Percentiles rank a stretch among this genome's conserved stretches.
phyloP scores from a whole-genome alignment of 1,140 invertebrate species.

The Apocrypta bakeri region DNA sequence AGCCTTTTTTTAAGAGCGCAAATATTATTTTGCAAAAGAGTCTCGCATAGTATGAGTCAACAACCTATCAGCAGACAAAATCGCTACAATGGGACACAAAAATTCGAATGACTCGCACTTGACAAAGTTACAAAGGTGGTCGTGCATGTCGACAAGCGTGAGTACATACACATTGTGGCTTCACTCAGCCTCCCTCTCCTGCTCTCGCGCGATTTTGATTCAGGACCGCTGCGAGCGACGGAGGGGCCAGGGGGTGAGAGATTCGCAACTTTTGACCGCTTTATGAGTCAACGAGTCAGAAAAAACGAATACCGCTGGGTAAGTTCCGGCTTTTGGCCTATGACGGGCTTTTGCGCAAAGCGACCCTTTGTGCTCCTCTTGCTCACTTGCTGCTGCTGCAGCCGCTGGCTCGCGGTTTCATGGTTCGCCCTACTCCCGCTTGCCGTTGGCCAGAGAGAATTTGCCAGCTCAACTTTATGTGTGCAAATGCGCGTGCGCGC shows the following conservation, averaged over 20 bases:
- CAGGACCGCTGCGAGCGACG: background rate
- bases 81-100: too few relatives aligned
- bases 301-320: slow-evolving; percentile 25
- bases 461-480: background rate
- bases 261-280: slow-evolving; percentile 2
- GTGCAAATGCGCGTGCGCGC: background rate
- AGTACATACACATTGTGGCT: background rate
- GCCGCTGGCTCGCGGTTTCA: slow-evolving; percentile 11
- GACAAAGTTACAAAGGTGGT: background rate
- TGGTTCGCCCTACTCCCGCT: background rate
- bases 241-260: background rate
- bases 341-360: background rate
- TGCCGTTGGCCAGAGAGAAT: background rate
- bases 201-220: background rate
- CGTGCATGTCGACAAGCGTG: background rate
- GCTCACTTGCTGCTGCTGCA: background rate
- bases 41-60: too few relatives aligned
- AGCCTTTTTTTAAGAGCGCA: too few relatives aligned
- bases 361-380: background rate
- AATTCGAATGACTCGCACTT: too few relatives aligned
- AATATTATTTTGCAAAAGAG: too few relatives aligned
- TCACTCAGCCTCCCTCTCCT: background rate
- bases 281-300: slow-evolving; percentile 32
- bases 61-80: too few relatives aligned
- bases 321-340: slow-evolving; percentile 12